These are phyloP conservation scores for Neoniphon sammara DNA, from an alignment of 2,797 vertebrate genomes.

Conservation along the genomic window DNA sequence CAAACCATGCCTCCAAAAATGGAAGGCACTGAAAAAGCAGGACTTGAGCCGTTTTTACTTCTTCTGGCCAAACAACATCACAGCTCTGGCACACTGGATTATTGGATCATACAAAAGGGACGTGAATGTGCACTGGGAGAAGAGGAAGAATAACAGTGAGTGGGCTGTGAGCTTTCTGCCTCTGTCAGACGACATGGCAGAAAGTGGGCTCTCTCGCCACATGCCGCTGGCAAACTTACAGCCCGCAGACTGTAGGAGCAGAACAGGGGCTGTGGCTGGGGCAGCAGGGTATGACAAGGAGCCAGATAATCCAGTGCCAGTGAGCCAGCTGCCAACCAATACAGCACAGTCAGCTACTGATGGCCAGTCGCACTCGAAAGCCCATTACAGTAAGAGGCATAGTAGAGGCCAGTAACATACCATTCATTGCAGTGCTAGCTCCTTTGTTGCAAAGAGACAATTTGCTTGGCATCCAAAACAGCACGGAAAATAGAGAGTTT, in stretches of 20 bases:
- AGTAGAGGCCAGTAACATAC: constrained; percentile 28
- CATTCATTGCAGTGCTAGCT: constrained; percentile 3
- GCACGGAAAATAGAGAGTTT: background rate
- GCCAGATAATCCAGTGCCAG: constrained; percentile 59
- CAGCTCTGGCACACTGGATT: constrained; percentile 49
- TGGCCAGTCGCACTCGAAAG: constrained; percentile 41
- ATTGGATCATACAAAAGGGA: constrained; percentile 49
- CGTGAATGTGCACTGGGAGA: constrained; percentile 41
- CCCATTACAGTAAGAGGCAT: constrained; percentile 39
- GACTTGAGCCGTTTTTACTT: constrained; percentile 43
- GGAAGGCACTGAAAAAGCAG: constrained; percentile 1
- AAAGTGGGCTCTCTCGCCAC: constrained; percentile 37
- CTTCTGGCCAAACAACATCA: constrained; percentile 43
- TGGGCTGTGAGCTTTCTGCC: constrained; percentile 59
- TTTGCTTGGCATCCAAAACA: constrained; percentile 10
- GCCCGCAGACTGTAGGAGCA: constrained; percentile 55
- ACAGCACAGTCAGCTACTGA: constrained; percentile 54
- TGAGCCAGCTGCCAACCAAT: constrained; percentile 61
- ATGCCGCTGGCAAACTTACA: constrained; percentile 52
- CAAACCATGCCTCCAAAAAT: constrained; percentile 36
- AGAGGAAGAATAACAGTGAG: constrained; percentile 52
- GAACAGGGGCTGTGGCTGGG: constrained; percentile 23
- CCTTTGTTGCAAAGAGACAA: background rate
- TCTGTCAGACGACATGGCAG: constrained; percentile 52
- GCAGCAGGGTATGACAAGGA: constrained; percentile 37